These are phyloP conservation scores for Ligdia adustata DNA, from an alignment of 2,888 invertebrate genomes.

Conservation along the genomic window DNA sequence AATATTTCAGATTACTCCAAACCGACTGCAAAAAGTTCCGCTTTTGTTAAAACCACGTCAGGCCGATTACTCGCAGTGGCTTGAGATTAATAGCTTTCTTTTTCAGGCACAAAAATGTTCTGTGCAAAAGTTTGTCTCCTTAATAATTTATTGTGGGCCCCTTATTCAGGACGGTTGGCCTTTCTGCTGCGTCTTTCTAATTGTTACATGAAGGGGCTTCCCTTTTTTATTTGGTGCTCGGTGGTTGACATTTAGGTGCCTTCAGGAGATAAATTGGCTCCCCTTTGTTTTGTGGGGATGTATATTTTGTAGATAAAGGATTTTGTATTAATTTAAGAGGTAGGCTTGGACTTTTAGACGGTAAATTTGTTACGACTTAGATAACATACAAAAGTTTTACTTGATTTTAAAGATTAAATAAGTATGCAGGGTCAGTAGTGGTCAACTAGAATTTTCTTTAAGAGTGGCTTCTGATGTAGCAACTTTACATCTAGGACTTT, in stretches of 20 bases:
- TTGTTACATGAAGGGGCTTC: conserved; percentile 59
- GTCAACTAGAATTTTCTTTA: too few relatives aligned
- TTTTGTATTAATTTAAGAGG: conserved; percentile 8
- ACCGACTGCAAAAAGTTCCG: conserved; percentile 48
- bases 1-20: conserved; percentile 47
- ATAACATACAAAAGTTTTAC: too few relatives aligned
- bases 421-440: too few relatives aligned
- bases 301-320: conserved; percentile 24
- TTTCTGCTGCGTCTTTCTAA: conserved; percentile 57
- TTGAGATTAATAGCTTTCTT: conserved; percentile 54
- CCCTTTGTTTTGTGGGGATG: conserved; percentile 31
- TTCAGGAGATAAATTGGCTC: conserved; percentile 34
- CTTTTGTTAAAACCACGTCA: conserved; percentile 53
- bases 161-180: conserved; percentile 35
- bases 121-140: conserved; percentile 59
- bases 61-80: conserved; percentile 53
- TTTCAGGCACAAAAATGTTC: conserved; percentile 51
- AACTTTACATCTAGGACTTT: too few relatives aligned
- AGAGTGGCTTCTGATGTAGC: too few relatives aligned
- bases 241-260: conserved; percentile 55
- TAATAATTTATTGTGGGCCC: conserved; percentile 62
- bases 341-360: background rate
- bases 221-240: conserved; percentile 50
- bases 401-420: too few relatives aligned
- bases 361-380: background rate